Base-by-base conservation (phyloP, 2,113 vertebrate genomes). In the Stegostoma tigrinum region DNA sequence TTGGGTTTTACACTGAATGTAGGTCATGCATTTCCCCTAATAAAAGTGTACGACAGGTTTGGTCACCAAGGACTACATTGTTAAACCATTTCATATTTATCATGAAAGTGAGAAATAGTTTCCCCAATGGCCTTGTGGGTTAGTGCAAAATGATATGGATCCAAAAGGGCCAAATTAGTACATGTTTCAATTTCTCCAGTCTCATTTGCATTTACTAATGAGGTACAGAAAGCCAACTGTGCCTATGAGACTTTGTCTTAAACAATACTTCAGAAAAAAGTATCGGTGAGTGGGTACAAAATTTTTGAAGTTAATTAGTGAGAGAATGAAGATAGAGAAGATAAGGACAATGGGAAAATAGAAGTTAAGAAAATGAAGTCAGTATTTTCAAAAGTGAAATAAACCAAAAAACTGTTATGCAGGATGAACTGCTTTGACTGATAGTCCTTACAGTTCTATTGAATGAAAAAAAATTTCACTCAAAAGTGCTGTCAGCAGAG, bases 401-500 rank as follows among this genome's bases (percentile, higher is more conserved):
- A 52, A 14, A 45, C 45, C 8, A 14, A 48, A 80, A 89, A 89
- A 89, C 48, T 48, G 2, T 27, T 34, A n/a, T 38, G 6, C 34
- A 38, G 19, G n/a, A 67, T 23, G 34, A 93, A n/a, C 6, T 93
- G 34, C 89, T 93, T 61, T 38, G 30, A 61, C n/a, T 66, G 5
- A 66, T 93, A n/a, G 19, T 38, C 61, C 19, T 91, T 91, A 34
- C 34, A 64, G 89, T 64, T 64, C 34, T 67, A 23, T 64, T 66
- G 61, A 66, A 93, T 93, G 89, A n/a, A 93, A 93, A 93, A 19
- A 6, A 34, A n/a, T 66, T 34, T 93, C 34, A 93, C 34, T 66
- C 61, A 93, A 93, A 93, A 66, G 38, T 93, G 64, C 34, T 67
- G 89, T 64, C n/a, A 93, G 89, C 64, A 38, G 17, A 93, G 89